Base-by-base conservation (phyloP, 2,113 vertebrate genomes). In the Phyllostomus discolor region DNA sequence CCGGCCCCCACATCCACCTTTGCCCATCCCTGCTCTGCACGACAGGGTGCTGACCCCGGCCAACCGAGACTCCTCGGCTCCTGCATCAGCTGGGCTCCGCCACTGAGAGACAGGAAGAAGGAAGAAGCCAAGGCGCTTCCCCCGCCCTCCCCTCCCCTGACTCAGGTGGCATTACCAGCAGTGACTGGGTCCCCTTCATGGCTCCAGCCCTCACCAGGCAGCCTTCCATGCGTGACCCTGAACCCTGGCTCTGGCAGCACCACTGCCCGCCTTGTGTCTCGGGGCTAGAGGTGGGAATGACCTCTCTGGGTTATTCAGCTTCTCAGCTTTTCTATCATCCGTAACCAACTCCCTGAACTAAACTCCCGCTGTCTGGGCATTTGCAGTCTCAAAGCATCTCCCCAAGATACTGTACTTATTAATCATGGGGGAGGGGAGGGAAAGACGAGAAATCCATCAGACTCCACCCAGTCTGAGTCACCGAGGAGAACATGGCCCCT, bases 381-480 rank as follows among this genome's bases (percentile, higher is more conserved):
- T 0, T 85, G 22, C 7, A 24, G 24, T 88, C 43, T 87, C 69
- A 62, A 57, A n/a, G 20, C 41, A 76, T 62, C 62, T 96, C 24
- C 52, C n/a, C 41, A 26, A 85, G 50, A 50, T 43, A 94, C 5
- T 64, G 59, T 31, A 14, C 19, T 73, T 57, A 73, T 57, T 69
- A 91, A 78, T 72, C 67, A 38, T 4, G 9, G 1, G 8, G 10
- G 38, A 0, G 24, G 15, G 8, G 20, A 24, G 4, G 19, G 28
- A 43, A 57, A 90, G 73, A 41, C 5, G 48, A 94, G 66, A 94
- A 90, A 38, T 2, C 84, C n/a, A n/a, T 54, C 38, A 69, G 72
- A 41, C 2, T 62, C 31, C 46, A 66, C 48, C 69, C 50, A 17
- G 46, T 54, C 22, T 24, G 50, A 64, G 57, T 43, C 75, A 41